Evolutionary conservation across 1,140 invertebrate genomes (phyloP).

Genomic region (Halesus radiatus): DNA sequence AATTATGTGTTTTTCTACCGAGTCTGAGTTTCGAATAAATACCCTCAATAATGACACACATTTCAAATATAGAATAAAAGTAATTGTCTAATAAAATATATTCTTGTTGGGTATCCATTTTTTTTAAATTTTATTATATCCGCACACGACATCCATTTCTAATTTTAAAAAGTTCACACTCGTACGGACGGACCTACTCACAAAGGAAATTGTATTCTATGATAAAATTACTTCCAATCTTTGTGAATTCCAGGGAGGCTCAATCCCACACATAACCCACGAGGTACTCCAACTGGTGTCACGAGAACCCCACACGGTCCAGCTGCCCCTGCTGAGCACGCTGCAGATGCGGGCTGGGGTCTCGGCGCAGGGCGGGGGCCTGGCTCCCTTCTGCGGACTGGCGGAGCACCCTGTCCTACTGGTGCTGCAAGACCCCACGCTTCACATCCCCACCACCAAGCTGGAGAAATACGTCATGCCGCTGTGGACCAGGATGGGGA

Average conservation of each 20-base stretch:
- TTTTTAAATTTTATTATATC: too few relatives aligned
- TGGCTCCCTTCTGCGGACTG: conserved; percentile 72
- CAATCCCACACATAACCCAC: conserved; percentile 74
- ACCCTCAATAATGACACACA: too few relatives aligned
- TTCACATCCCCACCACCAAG: conserved; percentile 69
- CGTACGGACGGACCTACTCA: too few relatives aligned
- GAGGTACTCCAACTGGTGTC: conserved; percentile 73
- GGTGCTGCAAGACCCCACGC: conserved; percentile 75
- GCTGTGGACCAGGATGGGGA: conserved; percentile 75
- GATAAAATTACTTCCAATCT: too few relatives aligned
- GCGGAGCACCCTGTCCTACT: conserved; percentile 73
- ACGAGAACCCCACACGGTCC: conserved; percentile 67
- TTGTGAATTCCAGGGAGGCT: conserved; percentile 67
- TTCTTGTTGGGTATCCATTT: too few relatives aligned
- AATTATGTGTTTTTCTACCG: too few relatives aligned
- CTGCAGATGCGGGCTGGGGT: conserved; percentile 67
- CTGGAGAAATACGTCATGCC: conserved; percentile 72
- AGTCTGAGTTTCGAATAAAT: too few relatives aligned
- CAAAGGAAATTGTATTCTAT: too few relatives aligned
- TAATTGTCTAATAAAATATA: too few relatives aligned
- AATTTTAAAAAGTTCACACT: too few relatives aligned
- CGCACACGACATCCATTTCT: too few relatives aligned
- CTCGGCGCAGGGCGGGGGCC: conserved; percentile 64
- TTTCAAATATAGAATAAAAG: too few relatives aligned
- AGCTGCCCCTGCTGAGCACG: conserved; percentile 70